Evolutionary conservation across 2,113 vertebrate species (phyloP).

Genomic region (Rhinogobius similis): DNA sequence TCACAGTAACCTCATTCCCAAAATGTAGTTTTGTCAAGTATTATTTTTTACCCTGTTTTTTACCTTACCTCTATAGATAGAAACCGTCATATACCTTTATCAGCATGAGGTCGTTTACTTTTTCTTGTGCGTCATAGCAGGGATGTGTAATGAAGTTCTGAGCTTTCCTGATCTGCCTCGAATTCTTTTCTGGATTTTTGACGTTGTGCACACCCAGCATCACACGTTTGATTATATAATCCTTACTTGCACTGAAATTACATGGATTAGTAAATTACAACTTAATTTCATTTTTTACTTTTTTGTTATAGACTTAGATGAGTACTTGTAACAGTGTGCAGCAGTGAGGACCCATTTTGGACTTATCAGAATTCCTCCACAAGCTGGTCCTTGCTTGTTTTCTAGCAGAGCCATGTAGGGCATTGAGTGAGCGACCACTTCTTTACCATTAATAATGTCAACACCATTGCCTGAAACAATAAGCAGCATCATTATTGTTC

Average conservation of each 20-base stretch:
- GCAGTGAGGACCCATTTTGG: conserved; percentile 70
- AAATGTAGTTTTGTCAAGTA: no score
- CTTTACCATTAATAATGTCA: conserved; percentile 60
- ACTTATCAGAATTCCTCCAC: conserved; percentile 68
- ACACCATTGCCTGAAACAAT: conserved; percentile 46
- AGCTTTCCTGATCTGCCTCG: conserved; percentile 38
- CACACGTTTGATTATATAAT: conserved; percentile 42
- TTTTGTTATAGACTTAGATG: not conserved
- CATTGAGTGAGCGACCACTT: conserved; percentile 59
- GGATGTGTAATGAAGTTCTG: conserved; percentile 29
- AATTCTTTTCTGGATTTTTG: conserved; percentile 14
- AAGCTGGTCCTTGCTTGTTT: fast-evolving
- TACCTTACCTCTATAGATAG: not conserved
- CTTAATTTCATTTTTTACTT: not conserved
- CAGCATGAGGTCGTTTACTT: conserved; percentile 68
- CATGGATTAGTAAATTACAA: not conserved
- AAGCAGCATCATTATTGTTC: no score
- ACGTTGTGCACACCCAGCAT: conserved; percentile 65
- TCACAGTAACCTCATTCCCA: not conserved
- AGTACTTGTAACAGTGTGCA: conserved; percentile 55
- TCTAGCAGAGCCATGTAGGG: conserved; percentile 61
- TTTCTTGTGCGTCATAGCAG: not conserved
- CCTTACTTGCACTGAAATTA: not conserved
- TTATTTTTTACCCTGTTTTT: no score
- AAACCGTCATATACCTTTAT: conserved; percentile 63